Conservation (phyloP, 2,888 invertebrate species). For the Aleiodes testaceus region DNA sequence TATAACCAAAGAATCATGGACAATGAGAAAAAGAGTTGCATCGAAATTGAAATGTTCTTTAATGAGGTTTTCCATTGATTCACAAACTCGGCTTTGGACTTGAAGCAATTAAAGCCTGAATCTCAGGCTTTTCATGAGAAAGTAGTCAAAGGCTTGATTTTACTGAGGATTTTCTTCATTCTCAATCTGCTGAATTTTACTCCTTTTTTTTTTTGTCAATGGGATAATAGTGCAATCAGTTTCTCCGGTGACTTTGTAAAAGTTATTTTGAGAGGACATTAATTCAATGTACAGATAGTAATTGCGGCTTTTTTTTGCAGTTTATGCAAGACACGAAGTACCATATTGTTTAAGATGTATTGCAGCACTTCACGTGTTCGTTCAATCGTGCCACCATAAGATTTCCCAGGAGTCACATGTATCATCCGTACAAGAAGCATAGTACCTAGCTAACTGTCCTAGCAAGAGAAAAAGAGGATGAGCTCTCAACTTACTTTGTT, state of each 20-base stretch:
- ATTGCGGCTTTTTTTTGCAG: neutral
- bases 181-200: neutral
- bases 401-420: conserved; percentile 70
- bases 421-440: conserved; percentile 57
- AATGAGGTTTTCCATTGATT: conserved; percentile 32
- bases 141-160: conserved; percentile 16
- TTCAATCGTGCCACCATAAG: conserved; percentile 62
- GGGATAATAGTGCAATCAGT: conserved; percentile 13
- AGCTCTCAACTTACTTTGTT: conserved; percentile 43
- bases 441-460: conserved; percentile 58
- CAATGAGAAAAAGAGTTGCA: neutral
- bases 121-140: conserved; percentile 1
- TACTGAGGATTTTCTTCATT: neutral
- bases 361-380: conserved; percentile 43
- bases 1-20: neutral
- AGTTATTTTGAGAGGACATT: neutral
- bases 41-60: conserved; percentile 3
- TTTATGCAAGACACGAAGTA: neutral
- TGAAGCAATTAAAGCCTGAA: conserved; percentile 31
- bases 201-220: neutral
- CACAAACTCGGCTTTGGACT: conserved; percentile 14
- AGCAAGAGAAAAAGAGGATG: conserved; percentile 40
- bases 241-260: neutral
- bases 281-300: neutral
- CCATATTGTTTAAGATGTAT: conserved; percentile 29